phyloP scores from a whole-genome alignment of 2,888 invertebrate species.

The Thecocarcelia acutangulata region DNA sequence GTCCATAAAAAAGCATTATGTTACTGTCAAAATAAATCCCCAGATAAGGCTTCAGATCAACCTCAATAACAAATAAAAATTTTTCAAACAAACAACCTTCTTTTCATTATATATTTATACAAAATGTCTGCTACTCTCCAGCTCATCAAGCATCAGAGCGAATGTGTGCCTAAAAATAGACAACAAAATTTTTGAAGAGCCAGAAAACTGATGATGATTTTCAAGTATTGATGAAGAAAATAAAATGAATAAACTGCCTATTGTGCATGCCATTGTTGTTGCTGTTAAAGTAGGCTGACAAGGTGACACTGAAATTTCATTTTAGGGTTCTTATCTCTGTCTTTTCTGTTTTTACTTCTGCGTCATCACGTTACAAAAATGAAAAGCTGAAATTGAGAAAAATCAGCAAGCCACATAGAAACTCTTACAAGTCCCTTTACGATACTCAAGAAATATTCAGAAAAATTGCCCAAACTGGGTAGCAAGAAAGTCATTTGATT shows the following conservation, averaged over 20 bases:
- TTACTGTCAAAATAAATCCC: conserved; percentile 63
- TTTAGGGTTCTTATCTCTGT: not conserved
- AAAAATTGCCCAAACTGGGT: not conserved
- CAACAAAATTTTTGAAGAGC: conserved; percentile 27
- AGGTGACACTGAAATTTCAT: not conserved
- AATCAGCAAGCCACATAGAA: not conserved
- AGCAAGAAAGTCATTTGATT: conserved; percentile 3
- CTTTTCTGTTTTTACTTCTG: not conserved
- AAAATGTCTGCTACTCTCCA: not conserved
- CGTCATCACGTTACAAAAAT: no score
- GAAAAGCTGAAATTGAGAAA: conserved; percentile 24
- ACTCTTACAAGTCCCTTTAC: not conserved
- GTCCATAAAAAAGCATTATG: conserved; percentile 57
- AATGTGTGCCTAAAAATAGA: conserved; percentile 23
- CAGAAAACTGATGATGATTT: conserved; percentile 1
- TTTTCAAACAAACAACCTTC: conserved; percentile 45
- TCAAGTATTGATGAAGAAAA: conserved; percentile 29
- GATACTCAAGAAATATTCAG: conserved; percentile 1
- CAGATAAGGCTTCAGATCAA: conserved; percentile 62
- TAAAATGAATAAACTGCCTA: not conserved
- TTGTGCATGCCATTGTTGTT: not conserved
- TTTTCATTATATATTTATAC: not conserved
- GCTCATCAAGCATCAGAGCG: no score
- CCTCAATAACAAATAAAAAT: conserved; percentile 68
- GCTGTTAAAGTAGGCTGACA: not conserved